phyloP scores from a whole-genome alignment of 1,140 invertebrate species.

The Atopsyche davidsoni region DNA sequence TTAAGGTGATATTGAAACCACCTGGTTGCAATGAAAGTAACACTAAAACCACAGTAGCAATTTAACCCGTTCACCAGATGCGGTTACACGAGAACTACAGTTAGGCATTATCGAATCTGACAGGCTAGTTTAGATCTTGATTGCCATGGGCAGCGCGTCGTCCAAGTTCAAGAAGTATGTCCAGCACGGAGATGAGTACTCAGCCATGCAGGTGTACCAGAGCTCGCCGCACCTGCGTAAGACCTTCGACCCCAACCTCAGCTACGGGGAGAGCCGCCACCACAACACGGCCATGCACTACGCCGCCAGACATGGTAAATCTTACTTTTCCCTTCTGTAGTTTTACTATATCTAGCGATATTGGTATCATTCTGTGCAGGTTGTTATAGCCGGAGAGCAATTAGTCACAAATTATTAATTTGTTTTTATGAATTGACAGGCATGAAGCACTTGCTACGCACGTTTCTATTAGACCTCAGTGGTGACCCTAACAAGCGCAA shows the following conservation, averaged over 20 bases:
- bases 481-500: constrained; percentile 69
- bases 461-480: constrained; percentile 59
- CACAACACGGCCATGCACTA: constrained; percentile 66
- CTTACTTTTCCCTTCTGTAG: too few relatives aligned
- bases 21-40: too few relatives aligned
- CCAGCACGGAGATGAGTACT: constrained; percentile 66
- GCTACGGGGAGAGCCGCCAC: constrained; percentile 61
- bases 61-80: too few relatives aligned
- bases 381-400: too few relatives aligned
- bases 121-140: too few relatives aligned
- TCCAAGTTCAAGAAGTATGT: constrained; percentile 68
- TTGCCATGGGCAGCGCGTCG: constrained; percentile 65
- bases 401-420: not conserved
- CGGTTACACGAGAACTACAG: too few relatives aligned
- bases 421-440: constrained; percentile 30
- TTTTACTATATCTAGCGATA: too few relatives aligned
- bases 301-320: constrained; percentile 57
- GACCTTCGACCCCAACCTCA: constrained; percentile 63
- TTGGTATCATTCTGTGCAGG: too few relatives aligned
- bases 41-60: too few relatives aligned
- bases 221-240: constrained; percentile 58
- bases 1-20: too few relatives aligned
- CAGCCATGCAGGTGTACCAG: constrained; percentile 58
- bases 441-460: constrained; percentile 55
- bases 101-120: too few relatives aligned